These are phyloP conservation scores for Echinops telfairi DNA, from an alignment of 2,113 vertebrate genomes.

Conservation along the genomic window DNA sequence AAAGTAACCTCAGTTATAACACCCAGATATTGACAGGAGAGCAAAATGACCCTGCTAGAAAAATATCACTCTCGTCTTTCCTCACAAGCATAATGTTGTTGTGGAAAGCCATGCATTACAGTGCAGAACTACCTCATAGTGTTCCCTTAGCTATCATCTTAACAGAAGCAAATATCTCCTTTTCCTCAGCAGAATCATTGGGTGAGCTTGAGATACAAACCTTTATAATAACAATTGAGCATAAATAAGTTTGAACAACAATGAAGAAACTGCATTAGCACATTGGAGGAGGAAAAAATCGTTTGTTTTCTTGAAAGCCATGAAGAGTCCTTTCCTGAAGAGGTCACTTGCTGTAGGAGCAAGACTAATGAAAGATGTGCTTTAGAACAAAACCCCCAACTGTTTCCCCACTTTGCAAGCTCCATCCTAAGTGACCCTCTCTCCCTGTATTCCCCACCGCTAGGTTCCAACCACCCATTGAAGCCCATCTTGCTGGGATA, in stretches of 20 bases:
- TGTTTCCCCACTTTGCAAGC: not conserved
- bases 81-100: not conserved
- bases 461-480: rapidly evolving
- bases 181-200: not conserved
- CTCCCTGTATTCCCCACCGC: too few species aligned
- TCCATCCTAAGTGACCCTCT: not conserved
- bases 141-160: not conserved
- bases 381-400: not conserved
- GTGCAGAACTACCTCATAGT: not conserved
- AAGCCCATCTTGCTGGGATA: not conserved
- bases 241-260: not conserved
- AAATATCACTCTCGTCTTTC: not conserved
- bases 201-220: not conserved
- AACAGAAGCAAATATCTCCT: not conserved
- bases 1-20: not conserved
- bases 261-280: not conserved
- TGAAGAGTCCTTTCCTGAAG: not conserved
- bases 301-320: not conserved
- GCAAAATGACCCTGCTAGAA: not conserved
- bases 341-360: not conserved
- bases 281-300: not conserved
- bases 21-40: not conserved
- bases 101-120: not conserved
- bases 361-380: not conserved
- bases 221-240: not conserved